These are phyloP conservation scores for Saccopteryx bilineata DNA, from an alignment of 2,113 vertebrate genomes.

Conservation along the genomic window DNA sequence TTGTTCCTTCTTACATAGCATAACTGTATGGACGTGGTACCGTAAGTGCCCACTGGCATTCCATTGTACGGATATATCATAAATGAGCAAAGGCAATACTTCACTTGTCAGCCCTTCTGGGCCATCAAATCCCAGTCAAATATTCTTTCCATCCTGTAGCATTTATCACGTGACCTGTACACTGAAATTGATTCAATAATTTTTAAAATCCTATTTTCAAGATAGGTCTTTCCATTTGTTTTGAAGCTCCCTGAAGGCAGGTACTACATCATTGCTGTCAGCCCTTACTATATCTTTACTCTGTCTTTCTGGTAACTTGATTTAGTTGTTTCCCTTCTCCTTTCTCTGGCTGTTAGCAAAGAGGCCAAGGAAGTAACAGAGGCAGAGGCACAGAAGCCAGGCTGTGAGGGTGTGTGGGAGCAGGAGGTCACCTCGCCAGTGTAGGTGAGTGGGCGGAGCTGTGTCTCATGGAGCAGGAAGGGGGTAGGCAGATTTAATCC, in stretches of 20 bases:
- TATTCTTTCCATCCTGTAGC: neutral
- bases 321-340: neutral
- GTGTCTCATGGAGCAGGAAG: neutral
- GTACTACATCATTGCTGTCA: slow-evolving; percentile 33
- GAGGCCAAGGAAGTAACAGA: neutral
- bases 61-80: neutral
- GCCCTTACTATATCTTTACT: neutral
- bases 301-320: neutral
- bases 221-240: slow-evolving; percentile 43
- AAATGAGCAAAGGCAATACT: neutral
- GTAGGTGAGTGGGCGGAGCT: neutral
- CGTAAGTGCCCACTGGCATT: neutral
- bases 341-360: slow-evolving; percentile 31
- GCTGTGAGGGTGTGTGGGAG: neutral
- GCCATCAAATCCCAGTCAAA: slow-evolving; percentile 26
- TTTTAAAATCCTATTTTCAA: slow-evolving; percentile 51
- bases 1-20: slow-evolving; percentile 25
- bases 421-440: neutral
- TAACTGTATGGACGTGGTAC: neutral
- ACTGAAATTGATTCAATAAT: slow-evolving; percentile 50
- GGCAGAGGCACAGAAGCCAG: neutral
- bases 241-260: slow-evolving; percentile 48
- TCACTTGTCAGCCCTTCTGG: slow-evolving; percentile 38
- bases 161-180: slow-evolving; percentile 30
- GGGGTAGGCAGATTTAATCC: neutral